phyloP scores from a whole-genome alignment of 2,888 invertebrate species.

The Torymus auratus region DNA sequence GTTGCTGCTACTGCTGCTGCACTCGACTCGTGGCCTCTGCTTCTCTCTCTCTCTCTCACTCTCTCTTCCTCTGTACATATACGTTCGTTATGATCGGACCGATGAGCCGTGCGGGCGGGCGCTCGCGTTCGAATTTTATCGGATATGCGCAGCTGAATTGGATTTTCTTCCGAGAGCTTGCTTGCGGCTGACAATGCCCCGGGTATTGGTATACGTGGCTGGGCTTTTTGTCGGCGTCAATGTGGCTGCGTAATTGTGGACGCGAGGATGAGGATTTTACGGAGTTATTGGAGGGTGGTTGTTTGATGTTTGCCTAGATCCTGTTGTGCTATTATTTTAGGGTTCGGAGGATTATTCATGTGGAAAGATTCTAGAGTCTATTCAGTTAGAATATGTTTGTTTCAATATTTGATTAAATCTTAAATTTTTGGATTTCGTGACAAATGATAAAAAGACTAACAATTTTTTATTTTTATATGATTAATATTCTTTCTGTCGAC shows the following conservation, averaged over 20 bases:
- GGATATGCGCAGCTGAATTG: neutral
- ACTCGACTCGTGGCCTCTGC: conserved; percentile 44
- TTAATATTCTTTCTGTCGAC: too few relatives aligned
- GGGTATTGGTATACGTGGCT: neutral
- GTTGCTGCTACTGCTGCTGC: conserved; percentile 64
- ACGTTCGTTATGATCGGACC: conserved; percentile 45
- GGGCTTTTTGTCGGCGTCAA: neutral
- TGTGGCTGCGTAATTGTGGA: neutral
- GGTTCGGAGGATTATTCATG: too few relatives aligned
- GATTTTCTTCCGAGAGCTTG: conserved; percentile 1
- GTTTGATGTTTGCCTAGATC: too few relatives aligned
- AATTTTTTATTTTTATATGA: too few relatives aligned
- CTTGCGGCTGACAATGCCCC: too few relatives aligned
- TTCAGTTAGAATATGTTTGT: too few relatives aligned
- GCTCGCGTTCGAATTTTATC: conserved; percentile 1
- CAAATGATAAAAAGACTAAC: too few relatives aligned
- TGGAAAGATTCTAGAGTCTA: too few relatives aligned
- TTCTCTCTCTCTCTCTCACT: conserved; percentile 50
- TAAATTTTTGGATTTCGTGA: too few relatives aligned
- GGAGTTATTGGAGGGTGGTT: neutral
- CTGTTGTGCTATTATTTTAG: too few relatives aligned
- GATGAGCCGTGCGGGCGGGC: conserved; percentile 23
- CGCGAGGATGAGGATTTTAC: neutral
- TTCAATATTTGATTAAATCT: too few relatives aligned
- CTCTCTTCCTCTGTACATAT: conserved; percentile 40